phyloP scores from a whole-genome alignment of 2,797 vertebrate genomes.

The Fratercula arctica region DNA sequence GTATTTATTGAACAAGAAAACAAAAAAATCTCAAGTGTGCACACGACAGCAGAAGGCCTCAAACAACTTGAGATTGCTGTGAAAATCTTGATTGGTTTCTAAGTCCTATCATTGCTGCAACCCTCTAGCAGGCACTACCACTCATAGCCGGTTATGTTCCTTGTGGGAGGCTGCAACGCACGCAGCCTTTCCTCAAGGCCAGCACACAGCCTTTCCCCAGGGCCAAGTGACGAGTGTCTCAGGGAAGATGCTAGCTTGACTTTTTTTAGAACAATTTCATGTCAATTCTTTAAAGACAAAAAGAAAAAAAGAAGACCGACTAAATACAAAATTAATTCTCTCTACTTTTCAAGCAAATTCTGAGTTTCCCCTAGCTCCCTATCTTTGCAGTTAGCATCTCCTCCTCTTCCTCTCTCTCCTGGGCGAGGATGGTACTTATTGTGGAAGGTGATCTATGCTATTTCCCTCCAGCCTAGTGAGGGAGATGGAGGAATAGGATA shows the following conservation, averaged over 20 bases:
- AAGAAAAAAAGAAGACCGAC: neutral
- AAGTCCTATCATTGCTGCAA: neutral
- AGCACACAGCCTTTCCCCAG: neutral
- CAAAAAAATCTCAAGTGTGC: conserved; percentile 28
- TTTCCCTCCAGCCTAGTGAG: neutral
- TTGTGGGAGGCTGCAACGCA: neutral
- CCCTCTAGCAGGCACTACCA: neutral
- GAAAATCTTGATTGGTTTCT: conserved; percentile 54
- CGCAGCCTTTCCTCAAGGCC: neutral
- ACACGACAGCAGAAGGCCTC: conserved; percentile 55
- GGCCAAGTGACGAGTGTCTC: neutral
- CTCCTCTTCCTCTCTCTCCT: neutral
- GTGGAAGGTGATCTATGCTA: neutral
- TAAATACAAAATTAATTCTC: neutral
- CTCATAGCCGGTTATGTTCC: neutral
- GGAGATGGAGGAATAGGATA: neutral
- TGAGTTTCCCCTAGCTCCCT: neutral
- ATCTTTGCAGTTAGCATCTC: neutral
- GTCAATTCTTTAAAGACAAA: neutral
- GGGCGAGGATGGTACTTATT: neutral
- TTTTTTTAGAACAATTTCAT: neutral
- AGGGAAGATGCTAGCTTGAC: neutral
- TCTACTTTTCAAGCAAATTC: neutral
- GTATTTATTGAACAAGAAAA: conserved; percentile 53
- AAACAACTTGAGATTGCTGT: conserved; percentile 58